A percentile compares a stretch with the other conserved stretches of the same genome.
Evolutionary conservation across 2,888 invertebrate genomes (phyloP).

Genomic region (Drosophila rellima): DNA sequence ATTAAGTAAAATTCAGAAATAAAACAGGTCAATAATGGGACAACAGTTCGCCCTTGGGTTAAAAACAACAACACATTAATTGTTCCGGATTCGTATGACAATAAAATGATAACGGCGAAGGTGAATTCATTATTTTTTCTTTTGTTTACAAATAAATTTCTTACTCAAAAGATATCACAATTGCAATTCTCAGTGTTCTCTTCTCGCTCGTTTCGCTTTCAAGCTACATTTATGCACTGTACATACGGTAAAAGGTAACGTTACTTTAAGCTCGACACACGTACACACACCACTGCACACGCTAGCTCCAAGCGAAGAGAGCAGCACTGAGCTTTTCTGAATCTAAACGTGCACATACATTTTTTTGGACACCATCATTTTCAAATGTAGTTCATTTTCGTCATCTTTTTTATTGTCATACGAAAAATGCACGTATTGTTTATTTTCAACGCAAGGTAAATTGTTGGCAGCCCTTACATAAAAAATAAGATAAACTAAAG

Average conservation of each 20-base stretch:
- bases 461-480: conserved; percentile 34
- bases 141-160: conserved; percentile 40
- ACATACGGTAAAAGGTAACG: conserved; percentile 8
- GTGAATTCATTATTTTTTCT: conserved; percentile 13
- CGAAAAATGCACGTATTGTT: conserved; percentile 21
- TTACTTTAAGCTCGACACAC: conserved; percentile 24
- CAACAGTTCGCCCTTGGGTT: conserved; percentile 8
- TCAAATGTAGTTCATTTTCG: background rate
- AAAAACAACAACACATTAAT: conserved; percentile 31
- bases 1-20: conserved; percentile 25
- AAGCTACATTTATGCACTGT: background rate
- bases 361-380: conserved; percentile 4
- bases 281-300: conserved; percentile 28
- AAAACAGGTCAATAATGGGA: conserved; percentile 15
- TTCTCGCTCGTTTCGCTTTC: conserved; percentile 1
- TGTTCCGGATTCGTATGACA: conserved; percentile 23
- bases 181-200: conserved; percentile 34
- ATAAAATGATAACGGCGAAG: conserved; percentile 16
- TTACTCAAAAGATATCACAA: conserved; percentile 50
- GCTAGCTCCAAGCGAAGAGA: background rate
- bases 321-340: conserved; percentile 5
- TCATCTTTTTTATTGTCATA: conserved; percentile 37
- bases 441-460: conserved; percentile 26
- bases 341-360: conserved; percentile 4
- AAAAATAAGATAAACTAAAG: conserved; percentile 40